phyloP scores from a whole-genome alignment of 2,888 invertebrate species.

The Asteroscopus sphinx region DNA sequence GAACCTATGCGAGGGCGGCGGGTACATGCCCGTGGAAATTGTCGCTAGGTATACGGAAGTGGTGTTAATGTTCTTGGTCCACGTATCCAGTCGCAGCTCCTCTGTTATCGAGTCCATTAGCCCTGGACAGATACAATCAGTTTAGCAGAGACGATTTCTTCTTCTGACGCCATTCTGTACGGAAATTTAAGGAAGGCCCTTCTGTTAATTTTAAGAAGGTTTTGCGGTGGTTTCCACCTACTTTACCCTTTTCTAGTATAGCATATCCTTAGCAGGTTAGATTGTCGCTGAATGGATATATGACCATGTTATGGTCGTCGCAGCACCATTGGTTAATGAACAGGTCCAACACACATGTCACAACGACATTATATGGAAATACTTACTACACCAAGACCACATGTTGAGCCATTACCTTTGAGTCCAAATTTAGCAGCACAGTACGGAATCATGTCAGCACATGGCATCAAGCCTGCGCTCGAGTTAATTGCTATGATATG shows the following conservation, averaged over 20 bases:
- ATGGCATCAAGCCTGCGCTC: slow-evolving; percentile 80
- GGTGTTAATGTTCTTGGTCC: slow-evolving; percentile 82
- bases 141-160: neutral
- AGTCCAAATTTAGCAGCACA: slow-evolving; percentile 85
- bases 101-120: slow-evolving; percentile 84
- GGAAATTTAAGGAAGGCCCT: too few species aligned
- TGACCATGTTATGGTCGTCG: too few species aligned
- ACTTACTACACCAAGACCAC: too few species aligned
- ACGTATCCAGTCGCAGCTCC: slow-evolving; percentile 79
- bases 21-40: slow-evolving; percentile 80
- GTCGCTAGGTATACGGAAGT: slow-evolving; percentile 83
- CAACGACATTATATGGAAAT: too few species aligned
- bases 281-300: too few species aligned
- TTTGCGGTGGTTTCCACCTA: too few species aligned
- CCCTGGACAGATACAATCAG: slow-evolving; percentile 62
- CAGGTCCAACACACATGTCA: too few species aligned
- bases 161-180: too few species aligned
- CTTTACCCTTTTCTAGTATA: too few species aligned
- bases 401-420: slow-evolving; percentile 67
- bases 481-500: slow-evolving; percentile 86
- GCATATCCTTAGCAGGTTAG: too few species aligned
- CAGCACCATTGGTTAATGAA: too few species aligned
- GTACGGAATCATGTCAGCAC: slow-evolving; percentile 81
- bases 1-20: slow-evolving; percentile 80
- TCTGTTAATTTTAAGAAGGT: too few species aligned